Percentiles rank a stretch among this genome's conserved stretches.
Conservation (phyloP, 1,140 invertebrate species). For the Drosophila lowei region DNA sequence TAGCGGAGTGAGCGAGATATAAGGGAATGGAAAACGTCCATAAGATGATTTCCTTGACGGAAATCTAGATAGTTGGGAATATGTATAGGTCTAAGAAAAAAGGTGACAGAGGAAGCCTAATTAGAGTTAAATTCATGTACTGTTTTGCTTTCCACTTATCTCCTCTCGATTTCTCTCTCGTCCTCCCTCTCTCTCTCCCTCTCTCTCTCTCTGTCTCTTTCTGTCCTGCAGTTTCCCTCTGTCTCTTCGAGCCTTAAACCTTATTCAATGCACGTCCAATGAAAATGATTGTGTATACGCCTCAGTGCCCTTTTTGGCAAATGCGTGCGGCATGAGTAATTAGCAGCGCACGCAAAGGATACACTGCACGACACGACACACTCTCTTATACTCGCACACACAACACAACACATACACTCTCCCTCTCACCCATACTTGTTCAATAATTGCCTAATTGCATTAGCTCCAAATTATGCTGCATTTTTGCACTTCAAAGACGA, state of each 20-base stretch:
- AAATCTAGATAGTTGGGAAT: no score
- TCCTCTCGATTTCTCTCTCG: neutral
- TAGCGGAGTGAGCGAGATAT: no score
- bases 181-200: conserved; percentile 16
- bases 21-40: no score
- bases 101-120: neutral
- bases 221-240: conserved; percentile 4
- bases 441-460: conserved; percentile 80
- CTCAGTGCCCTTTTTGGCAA: conserved; percentile 69
- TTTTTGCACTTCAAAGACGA: conserved; percentile 74
- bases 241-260: conserved; percentile 17
- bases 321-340: conserved; percentile 79
- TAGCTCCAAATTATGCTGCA: conserved; percentile 74
- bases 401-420: conserved; percentile 9
- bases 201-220: neutral
- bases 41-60: no score
- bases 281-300: conserved; percentile 81
- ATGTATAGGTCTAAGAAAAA: no score
- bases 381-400: neutral
- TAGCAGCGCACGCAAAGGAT: conserved; percentile 53
- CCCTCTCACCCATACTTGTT: neutral
- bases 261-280: conserved; percentile 72
- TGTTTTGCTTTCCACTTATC: neutral
- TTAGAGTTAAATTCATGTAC: neutral
- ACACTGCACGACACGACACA: conserved; percentile 36